Base-by-base conservation (phyloP, 2,113 vertebrate genomes). In the Psilopogon haemacephalus region DNA sequence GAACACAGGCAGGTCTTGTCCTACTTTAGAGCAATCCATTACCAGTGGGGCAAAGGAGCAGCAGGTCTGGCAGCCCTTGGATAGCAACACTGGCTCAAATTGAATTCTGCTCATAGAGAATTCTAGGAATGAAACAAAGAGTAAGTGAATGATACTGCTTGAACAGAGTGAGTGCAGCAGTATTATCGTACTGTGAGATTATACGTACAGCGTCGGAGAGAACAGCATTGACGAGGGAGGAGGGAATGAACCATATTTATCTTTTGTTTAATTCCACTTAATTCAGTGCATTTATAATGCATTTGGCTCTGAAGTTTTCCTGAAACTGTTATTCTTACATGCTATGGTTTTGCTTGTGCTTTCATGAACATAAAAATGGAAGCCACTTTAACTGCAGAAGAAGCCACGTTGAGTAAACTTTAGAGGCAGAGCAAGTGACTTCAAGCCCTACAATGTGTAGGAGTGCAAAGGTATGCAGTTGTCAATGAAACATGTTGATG, bases 241-340 rank as follows among this genome's bases (percentile, higher is more conserved):
- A 74, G 27, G 46, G 62, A 65, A 84, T 8, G 33, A 92, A 35
- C 48, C 24, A 1, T 91, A 80, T 87, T 95, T 94, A 93, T 78
- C 65, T 42, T 86, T 74, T 79, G 42, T 68, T 80, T 93, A 92
- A 91, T 94, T 91, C 85, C 58, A 75, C 55, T 94, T 89, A 95
- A 94, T 95, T 94, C 68, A 8, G 46, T 79, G 12, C 15, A 0
- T 67, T 89, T 92, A 52, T 58, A 90, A 84, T 62, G 69, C 75
- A 77, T 84, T 90, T 91, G 75, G 79, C 68, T 77, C 76, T 64
- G 5, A 30, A 30, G 63, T 59, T 68, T 95, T 88, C 75, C 74
- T 44, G 32, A 88, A 89, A 88, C 35, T 59, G n/a, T 83, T 81
- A 40, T 63, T 80, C 88, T 95, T 72, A 59, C 27, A 44, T 58